phyloP scores from a whole-genome alignment of 2,797 vertebrate genomes.

The Takifugu ocellatus region DNA sequence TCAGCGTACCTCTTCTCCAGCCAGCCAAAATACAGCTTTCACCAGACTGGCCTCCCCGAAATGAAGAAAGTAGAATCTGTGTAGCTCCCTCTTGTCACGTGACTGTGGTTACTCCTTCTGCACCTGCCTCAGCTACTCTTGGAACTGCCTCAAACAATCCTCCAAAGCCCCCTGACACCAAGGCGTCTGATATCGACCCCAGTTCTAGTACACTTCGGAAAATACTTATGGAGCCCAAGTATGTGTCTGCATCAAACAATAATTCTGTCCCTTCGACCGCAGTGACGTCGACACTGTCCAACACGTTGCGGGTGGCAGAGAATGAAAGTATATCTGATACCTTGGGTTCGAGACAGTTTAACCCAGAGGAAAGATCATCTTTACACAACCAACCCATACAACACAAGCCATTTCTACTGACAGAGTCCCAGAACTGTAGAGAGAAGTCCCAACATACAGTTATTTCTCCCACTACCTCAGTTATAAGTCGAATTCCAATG shows the following conservation, averaged over 20 bases:
- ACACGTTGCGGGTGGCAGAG: conserved; percentile 80
- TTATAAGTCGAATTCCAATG: conserved; percentile 94
- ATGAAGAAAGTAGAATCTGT: conserved; percentile 82
- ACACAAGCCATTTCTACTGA: conserved; percentile 73
- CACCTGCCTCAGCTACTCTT: conserved; percentile 56
- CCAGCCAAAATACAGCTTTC: conserved; percentile 66
- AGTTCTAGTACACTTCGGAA: conserved; percentile 96
- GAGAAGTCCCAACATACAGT: conserved; percentile 84
- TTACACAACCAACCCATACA: conserved; percentile 67
- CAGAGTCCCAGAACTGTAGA: conserved; percentile 80
- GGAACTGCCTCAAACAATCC: conserved; percentile 73
- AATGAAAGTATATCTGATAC: conserved; percentile 69
- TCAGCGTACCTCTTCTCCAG: conserved; percentile 70
- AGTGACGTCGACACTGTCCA: conserved; percentile 81
- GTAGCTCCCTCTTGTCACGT: conserved; percentile 81
- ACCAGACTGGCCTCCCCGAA: conserved; percentile 85
- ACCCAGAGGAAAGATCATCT: conserved; percentile 78
- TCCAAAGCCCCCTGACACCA: conserved; percentile 91
- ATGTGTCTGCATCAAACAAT: conserved; percentile 84
- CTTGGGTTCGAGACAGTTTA: conserved; percentile 67
- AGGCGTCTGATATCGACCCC: conserved; percentile 91
- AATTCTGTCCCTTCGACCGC: conserved; percentile 77
- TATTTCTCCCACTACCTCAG: conserved; percentile 91
- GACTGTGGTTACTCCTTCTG: conserved; percentile 74
- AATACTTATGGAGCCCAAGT: conserved; percentile 99